A percentile compares a stretch with the other conserved stretches of the same genome.
Conservation (phyloP, 2,888 invertebrate species). For the Nephrocerus scutellatus region DNA sequence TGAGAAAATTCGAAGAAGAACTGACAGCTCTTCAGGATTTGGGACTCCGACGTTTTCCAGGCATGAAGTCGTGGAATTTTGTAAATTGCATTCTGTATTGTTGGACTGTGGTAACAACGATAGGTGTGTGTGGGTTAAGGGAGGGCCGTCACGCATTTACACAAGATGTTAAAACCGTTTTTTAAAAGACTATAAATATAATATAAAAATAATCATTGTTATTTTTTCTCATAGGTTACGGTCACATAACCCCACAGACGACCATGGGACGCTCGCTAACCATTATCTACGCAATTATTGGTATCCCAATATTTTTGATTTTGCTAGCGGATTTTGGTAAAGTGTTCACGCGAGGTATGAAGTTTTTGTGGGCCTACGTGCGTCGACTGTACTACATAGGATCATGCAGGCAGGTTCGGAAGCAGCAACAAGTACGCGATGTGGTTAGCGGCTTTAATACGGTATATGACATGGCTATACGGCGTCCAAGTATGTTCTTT, state of each 20-base stretch:
- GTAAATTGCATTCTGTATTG: conserved; percentile 81
- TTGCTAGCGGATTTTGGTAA: conserved; percentile 93
- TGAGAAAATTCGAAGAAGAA: conserved; percentile 80
- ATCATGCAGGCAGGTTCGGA: conserved; percentile 69
- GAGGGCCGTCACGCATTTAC: background rate
- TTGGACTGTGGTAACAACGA: conserved; percentile 79
- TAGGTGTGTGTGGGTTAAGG: conserved; percentile 59
- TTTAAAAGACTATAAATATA: background rate
- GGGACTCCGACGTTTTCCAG: conserved; percentile 76
- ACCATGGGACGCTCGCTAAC: conserved; percentile 77
- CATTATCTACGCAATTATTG: conserved; percentile 88
- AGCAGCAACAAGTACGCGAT: conserved; percentile 71
- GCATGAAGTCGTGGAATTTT: conserved; percentile 80
- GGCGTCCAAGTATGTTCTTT: conserved; percentile 63
- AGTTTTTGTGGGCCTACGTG: conserved; percentile 83
- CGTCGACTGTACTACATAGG: conserved; percentile 79
- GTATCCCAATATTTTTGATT: conserved; percentile 92
- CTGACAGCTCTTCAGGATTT: conserved; percentile 76
- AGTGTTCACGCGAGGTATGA: conserved; percentile 81
- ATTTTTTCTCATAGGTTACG: conserved; percentile 70
- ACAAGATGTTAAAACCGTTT: background rate
- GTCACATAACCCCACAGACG: conserved; percentile 91
- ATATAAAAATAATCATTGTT: background rate
- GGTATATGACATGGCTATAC: conserved; percentile 70
- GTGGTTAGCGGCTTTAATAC: conserved; percentile 77